Evolutionary conservation across 2,797 vertebrate species (phyloP), one percentile per base, ranked within the genome.

Genomic region (Melopsittacus undulatus): DNA sequence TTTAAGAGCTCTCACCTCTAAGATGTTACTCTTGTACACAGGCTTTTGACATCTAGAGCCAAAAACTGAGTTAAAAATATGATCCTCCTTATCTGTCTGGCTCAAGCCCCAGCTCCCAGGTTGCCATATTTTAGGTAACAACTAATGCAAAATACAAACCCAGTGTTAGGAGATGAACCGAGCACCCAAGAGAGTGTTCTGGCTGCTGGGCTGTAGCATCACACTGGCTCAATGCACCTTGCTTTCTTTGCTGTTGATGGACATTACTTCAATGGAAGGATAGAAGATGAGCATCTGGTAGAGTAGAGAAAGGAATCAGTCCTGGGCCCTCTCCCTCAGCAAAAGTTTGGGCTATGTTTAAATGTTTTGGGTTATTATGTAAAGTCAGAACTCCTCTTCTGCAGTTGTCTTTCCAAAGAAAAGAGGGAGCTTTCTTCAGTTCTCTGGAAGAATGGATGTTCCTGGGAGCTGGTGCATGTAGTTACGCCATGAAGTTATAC

Each of bases 291-390:
- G 15, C 2, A 11, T 27, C 42, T 43, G 12, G 0, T 16, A 23
- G 10, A 12, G 30, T 20, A 45, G n/a, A 84, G 62, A 8, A 94
- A 23, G 21, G 32, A 49, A 36, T 72, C 54, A 40, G 0, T 61
- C 36, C 59, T 29, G 49, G 18, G 45, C 90, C 29, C 16, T 80
- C 19, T 73, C 38, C 49, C 20, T 91, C 5, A 0, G n/a, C 8
- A 8, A 36, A 5, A 29, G 15, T 73, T 62, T 42, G 11, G 12
- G 10, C 32, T 80, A 2, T 13, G 17, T 85, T 83, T 54, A 69
- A 83, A 16, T 52, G 38, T 34, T 62, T 48, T 5, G 18, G 38
- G 2, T 49, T 87, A 0, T 62, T 69, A 8, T 0, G 0, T 42
- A 4, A 32, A 59, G 10, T 73, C 54, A 3, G 3, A 19, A 73